phyloP scores from a whole-genome alignment of 2,797 vertebrate species.

The Enteromius treurensis region DNA sequence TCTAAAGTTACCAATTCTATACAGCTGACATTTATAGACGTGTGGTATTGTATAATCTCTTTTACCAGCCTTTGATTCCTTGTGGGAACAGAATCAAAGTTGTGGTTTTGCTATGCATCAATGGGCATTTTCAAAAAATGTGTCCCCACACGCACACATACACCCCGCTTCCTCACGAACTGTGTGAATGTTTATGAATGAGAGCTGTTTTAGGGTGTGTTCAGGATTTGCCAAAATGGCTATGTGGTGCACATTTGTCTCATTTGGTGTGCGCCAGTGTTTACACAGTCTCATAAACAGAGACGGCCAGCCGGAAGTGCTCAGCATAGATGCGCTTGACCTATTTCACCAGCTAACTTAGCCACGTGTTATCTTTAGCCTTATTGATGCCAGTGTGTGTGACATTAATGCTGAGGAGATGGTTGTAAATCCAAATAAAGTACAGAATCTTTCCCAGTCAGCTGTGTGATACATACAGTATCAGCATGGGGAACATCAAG shows the following conservation, averaged over 20 bases:
- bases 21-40: neutral
- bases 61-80: conserved; percentile 6
- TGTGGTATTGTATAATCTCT: neutral
- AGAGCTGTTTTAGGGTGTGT: conserved; percentile 72
- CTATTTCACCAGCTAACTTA: conserved; percentile 60
- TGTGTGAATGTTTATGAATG: conserved; percentile 71
- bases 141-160: neutral
- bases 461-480: conserved; percentile 56
- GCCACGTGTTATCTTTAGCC: conserved; percentile 59
- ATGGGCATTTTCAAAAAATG: conserved; percentile 6
- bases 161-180: conserved; percentile 28
- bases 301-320: conserved; percentile 68
- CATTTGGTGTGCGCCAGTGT: conserved; percentile 63
- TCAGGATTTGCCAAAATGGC: conserved; percentile 61
- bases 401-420: conserved; percentile 71
- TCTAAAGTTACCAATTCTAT: neutral
- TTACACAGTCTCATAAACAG: conserved; percentile 76
- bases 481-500: conserved; percentile 55
- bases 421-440: conserved; percentile 47
- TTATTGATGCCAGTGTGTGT: conserved; percentile 30
- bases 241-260: conserved; percentile 70
- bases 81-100: conserved; percentile 8
- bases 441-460: conserved; percentile 66
- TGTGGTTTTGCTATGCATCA: conserved; percentile 7
- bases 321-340: conserved; percentile 73